These are phyloP conservation scores for Hylaea fasciaria DNA, from an alignment of 2,888 invertebrate species.

Conservation along the genomic window DNA sequence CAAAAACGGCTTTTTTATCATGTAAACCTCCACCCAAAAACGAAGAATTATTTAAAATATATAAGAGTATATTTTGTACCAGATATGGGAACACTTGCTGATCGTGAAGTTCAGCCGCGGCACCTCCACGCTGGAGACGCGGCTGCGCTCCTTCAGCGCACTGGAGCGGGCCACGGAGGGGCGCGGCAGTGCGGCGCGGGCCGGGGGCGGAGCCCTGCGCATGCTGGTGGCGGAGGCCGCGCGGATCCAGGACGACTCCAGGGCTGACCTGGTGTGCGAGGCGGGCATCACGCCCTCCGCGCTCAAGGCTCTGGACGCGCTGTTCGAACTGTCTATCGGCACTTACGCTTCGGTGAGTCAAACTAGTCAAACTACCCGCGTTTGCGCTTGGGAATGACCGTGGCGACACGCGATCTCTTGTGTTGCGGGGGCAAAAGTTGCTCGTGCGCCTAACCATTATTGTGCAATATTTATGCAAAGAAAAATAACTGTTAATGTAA, in stretches of 20 bases:
- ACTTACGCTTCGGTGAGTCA: conserved; percentile 71
- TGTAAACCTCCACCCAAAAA: no score
- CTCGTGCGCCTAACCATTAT: no score
- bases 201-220: conserved; percentile 71
- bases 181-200: conserved; percentile 84
- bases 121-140: conserved; percentile 83
- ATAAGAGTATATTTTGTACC: conserved; percentile 28
- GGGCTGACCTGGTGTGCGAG: conserved; percentile 71
- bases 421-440: no score
- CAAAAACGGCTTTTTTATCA: no score
- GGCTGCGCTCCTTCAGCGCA: conserved; percentile 87
- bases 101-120: conserved; percentile 67
- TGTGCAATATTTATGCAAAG: no score
- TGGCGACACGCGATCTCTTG: no score
- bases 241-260: conserved; percentile 85
- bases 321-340: conserved; percentile 69
- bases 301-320: conserved; percentile 58
- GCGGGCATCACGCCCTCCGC: conserved; percentile 71
- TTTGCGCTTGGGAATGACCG: no score
- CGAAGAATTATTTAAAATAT: neutral
- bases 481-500: no score
- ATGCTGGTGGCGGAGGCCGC: conserved; percentile 88
- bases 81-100: conserved; percentile 88
- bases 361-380: no score
- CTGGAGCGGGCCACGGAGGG: conserved; percentile 87